Evolutionary conservation across 1,140 invertebrate genomes (phyloP).

Genomic region (Drosophila kanapiae): DNA sequence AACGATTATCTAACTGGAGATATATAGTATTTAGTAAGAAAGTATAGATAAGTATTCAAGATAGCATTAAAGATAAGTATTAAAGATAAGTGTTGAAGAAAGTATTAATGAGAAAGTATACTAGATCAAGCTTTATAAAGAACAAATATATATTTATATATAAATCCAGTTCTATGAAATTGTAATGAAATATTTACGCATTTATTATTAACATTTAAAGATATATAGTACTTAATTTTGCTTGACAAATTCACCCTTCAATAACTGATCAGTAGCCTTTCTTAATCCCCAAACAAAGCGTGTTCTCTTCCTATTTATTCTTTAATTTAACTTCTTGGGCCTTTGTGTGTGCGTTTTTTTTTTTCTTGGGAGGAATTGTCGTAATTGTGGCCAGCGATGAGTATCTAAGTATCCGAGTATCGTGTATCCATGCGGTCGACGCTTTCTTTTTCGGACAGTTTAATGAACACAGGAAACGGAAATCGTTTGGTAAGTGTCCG

Average conservation of each 20-base stretch:
- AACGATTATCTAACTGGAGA: background rate
- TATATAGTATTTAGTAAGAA: too few species aligned
- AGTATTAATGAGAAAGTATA: too few species aligned
- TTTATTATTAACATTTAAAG: too few species aligned
- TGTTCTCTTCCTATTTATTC: background rate
- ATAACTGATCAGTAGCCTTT: background rate
- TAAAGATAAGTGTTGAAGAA: too few species aligned
- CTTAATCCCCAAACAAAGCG: background rate
- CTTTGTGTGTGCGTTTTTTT: background rate
- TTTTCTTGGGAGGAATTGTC: background rate
- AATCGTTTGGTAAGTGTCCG: slow-evolving; percentile 60
- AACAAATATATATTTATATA: too few species aligned
- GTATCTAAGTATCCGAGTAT: slow-evolving; percentile 31
- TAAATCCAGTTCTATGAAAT: too few species aligned
- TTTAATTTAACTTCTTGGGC: background rate
- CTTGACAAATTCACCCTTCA: background rate
- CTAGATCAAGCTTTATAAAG: too few species aligned
- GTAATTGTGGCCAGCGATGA: slow-evolving; percentile 44
- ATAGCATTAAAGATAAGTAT: too few species aligned
- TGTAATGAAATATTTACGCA: too few species aligned
- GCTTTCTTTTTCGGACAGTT: slow-evolving; percentile 75
- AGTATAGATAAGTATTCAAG: background rate
- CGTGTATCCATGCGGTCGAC: slow-evolving; percentile 47
- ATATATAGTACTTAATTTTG: too few species aligned
- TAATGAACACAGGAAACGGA: slow-evolving; percentile 79